Base-by-base conservation (phyloP, 2,888 invertebrate genomes). In the Altica lythri region DNA sequence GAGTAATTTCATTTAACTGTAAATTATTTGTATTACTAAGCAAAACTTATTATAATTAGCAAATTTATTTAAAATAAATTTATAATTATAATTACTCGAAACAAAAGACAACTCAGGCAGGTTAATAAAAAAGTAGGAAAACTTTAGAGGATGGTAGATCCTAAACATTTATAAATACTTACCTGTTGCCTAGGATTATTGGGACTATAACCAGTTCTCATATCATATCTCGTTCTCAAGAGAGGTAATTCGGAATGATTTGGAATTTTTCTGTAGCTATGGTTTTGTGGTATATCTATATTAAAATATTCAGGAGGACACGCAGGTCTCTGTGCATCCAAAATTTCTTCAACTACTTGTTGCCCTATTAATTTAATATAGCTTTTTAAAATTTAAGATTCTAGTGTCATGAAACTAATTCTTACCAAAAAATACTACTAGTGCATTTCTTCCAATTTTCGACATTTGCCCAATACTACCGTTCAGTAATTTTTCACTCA, bases 221-320 rank as follows among this genome's bases (percentile, higher is more conserved):
- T 76, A 63, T 82, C 80, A 63, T 80, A 83, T 46, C 82, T 72
- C 1, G 81, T 78, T 45, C 84, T 68, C 17, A 82, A 72, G 5
- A 83, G 67, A 0, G 84, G 84, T 76, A 83, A 77, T 62, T 75
- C 68, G 0, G 72, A 72, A 50, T 77, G 75, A 9, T 65, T 57
- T 17, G 55, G 9, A 65, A 63, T 8, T 63, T 60, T 70, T 22
- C 68, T 66, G 54, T 74, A 79, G 9, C 58, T 61, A 64, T 82
- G 80, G 14, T 68, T 66, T 42, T 72, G 59, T 1, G 82, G 81
- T 38, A 84, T 79, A 1, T 71, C 60, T 38, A 85, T 79, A 63
- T 83, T 83, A 63, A 82, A 79, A 66, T 83, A 84, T 69, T 83
- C 83, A 0, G 81, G 80, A 5, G 83, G 83, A 72, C 83, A 84